A percentile compares a stretch with the other conserved stretches of the same genome.
phyloP scores from a whole-genome alignment of 1,140 invertebrate species.

The Luehdorfia chinensis region DNA sequence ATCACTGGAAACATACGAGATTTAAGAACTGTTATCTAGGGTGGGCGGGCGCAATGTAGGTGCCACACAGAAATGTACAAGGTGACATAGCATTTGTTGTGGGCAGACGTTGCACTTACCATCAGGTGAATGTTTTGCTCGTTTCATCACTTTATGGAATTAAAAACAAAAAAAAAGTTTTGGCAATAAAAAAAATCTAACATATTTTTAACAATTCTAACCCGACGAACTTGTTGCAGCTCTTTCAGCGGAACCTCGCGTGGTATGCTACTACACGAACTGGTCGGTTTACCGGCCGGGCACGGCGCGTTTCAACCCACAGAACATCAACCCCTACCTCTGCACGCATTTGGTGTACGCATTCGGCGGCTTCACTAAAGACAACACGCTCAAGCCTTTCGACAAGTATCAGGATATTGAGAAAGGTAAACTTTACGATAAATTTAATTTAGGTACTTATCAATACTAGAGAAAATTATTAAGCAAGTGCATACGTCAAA shows the following conservation, averaged over 20 bases:
- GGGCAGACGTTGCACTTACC: too few relatives aligned
- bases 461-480: not conserved
- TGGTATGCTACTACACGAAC: slow-evolving; percentile 96
- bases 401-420: slow-evolving; percentile 97
- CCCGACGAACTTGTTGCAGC: slow-evolving; percentile 33
- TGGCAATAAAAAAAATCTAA: slow-evolving; percentile 1
- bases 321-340: slow-evolving; percentile 96
- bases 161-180: not conserved
- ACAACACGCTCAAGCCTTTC: slow-evolving; percentile 93
- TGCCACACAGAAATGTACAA: too few relatives aligned
- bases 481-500: too few relatives aligned
- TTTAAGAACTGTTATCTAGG: too few relatives aligned
- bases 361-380: slow-evolving; percentile 94
- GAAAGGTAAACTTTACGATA: slow-evolving; percentile 83
- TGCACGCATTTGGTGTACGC: slow-evolving; percentile 97
- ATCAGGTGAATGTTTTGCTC: too few relatives aligned
- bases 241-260: slow-evolving; percentile 76
- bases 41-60: too few relatives aligned
- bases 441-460: not conserved
- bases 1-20: too few relatives aligned
- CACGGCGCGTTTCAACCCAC: slow-evolving; percentile 93
- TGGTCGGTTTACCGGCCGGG: slow-evolving; percentile 94
- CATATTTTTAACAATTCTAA: slow-evolving; percentile 6
- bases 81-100: too few relatives aligned
- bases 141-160: too few relatives aligned